phyloP scores from a whole-genome alignment of 2,888 invertebrate species.

The Rhamphomyia laevipes region DNA sequence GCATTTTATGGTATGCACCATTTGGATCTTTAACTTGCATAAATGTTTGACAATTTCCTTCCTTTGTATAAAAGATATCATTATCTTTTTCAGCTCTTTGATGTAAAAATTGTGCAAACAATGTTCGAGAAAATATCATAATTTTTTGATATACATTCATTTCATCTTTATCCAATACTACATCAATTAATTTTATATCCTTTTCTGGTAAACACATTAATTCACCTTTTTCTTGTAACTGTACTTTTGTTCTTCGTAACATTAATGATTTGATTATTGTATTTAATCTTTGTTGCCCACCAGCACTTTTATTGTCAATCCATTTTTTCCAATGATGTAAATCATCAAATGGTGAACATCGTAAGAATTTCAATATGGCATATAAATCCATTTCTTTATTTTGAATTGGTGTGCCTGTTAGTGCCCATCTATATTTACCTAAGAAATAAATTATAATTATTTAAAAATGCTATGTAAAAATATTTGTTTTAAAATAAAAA shows the following conservation, averaged over 20 bases:
- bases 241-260: conserved; percentile 76
- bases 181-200: conserved; percentile 42
- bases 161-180: conserved; percentile 56
- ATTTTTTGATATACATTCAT: conserved; percentile 66
- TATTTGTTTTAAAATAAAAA: too few relatives aligned
- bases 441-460: too few relatives aligned
- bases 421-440: conserved; percentile 57
- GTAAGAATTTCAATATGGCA: conserved; percentile 69
- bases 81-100: conserved; percentile 58
- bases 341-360: conserved; percentile 83
- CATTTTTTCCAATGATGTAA: conserved; percentile 80
- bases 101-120: conserved; percentile 65
- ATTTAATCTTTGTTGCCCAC: conserved; percentile 70
- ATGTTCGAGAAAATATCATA: conserved; percentile 56
- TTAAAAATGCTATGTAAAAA: too few relatives aligned
- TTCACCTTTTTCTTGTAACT: conserved; percentile 53
- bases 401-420: conserved; percentile 93
- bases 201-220: conserved; percentile 52
- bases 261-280: conserved; percentile 75
- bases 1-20: conserved; percentile 48
- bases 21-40: conserved; percentile 35
- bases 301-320: conserved; percentile 72
- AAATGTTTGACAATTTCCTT: conserved; percentile 23
- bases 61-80: conserved; percentile 23
- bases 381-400: conserved; percentile 81